Evolutionary conservation across 2,888 invertebrate genomes (phyloP).

Genomic region (Nomada goodeniana): DNA sequence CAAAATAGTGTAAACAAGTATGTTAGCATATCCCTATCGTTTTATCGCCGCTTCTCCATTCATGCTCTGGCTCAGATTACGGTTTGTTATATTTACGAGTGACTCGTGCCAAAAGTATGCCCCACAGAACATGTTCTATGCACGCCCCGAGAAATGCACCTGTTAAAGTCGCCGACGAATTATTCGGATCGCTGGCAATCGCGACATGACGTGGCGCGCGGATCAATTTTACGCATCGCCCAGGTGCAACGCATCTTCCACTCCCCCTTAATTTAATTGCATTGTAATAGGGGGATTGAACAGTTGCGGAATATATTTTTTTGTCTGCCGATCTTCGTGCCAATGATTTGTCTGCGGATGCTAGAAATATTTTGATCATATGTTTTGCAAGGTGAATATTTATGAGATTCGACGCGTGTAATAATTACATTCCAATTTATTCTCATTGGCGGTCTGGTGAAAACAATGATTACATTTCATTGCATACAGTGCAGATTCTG

Average conservation of each 20-base stretch:
- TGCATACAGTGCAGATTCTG: neutral
- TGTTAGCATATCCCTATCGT: neutral
- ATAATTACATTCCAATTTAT: neutral
- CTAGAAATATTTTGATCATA: no score
- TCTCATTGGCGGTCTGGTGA: neutral
- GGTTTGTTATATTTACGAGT: slow-evolving; percentile 21
- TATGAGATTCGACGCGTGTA: neutral
- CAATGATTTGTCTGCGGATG: neutral
- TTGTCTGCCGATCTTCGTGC: neutral
- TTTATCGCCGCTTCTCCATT: slow-evolving; percentile 28
- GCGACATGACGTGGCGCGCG: neutral
- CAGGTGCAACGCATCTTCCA: slow-evolving; percentile 1
- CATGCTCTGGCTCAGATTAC: slow-evolving; percentile 30
- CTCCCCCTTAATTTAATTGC: neutral
- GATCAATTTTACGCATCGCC: neutral
- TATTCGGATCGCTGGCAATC: slow-evolving; percentile 26
- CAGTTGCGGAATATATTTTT: neutral
- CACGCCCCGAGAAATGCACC: slow-evolving; percentile 29
- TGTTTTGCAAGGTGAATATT: neutral
- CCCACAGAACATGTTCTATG: neutral
- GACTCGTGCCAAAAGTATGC: slow-evolving; percentile 1
- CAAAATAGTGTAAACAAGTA: neutral
- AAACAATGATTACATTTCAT: neutral
- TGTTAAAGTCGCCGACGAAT: slow-evolving; percentile 28
- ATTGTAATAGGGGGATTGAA: neutral